phyloP scores from a whole-genome alignment of 2,888 invertebrate genomes.

The Coelopa pilipes region DNA sequence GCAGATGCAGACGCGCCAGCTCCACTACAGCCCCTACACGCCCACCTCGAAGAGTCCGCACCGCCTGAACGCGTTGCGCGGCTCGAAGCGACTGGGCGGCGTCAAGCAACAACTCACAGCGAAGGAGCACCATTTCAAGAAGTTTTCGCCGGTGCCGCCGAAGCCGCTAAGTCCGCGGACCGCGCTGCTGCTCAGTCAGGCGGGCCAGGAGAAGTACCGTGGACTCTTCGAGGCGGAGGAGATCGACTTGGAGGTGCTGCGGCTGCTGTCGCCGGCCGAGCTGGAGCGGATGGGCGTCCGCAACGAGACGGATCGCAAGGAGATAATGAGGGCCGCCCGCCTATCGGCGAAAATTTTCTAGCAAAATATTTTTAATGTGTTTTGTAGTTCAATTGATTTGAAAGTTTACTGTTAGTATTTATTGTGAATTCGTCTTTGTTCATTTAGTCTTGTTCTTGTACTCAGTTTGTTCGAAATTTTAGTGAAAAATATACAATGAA shows the following conservation, averaged over 20 bases:
- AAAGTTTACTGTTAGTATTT: no score
- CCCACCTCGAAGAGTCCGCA: not conserved
- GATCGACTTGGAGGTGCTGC: slow-evolving; percentile 53
- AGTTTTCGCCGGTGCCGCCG: slow-evolving; percentile 13
- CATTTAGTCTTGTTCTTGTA: no score
- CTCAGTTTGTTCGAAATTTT: no score
- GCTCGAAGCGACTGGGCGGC: not conserved
- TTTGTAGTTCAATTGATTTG: no score
- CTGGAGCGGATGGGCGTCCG: slow-evolving; percentile 52
- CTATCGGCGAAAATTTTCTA: not conserved
- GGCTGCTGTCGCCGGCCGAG: slow-evolving; percentile 51
- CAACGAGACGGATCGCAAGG: slow-evolving; percentile 47
- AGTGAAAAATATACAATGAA: no score
- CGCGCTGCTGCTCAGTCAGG: not conserved
- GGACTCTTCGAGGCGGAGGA: slow-evolving; percentile 56
- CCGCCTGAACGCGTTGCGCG: not conserved
- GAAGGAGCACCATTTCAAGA: not conserved
- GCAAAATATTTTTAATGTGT: no score
- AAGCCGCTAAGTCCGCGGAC: slow-evolving; percentile 11
- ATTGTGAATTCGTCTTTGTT: no score
- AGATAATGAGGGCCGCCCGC: slow-evolving; percentile 20
- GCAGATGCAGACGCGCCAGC: not conserved
- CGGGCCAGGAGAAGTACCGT: slow-evolving; percentile 50
- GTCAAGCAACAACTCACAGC: not conserved
- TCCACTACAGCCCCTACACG: not conserved